These are phyloP conservation scores for Thereva nobilitata DNA, from an alignment of 2,888 invertebrate species.

Conservation along the genomic window DNA sequence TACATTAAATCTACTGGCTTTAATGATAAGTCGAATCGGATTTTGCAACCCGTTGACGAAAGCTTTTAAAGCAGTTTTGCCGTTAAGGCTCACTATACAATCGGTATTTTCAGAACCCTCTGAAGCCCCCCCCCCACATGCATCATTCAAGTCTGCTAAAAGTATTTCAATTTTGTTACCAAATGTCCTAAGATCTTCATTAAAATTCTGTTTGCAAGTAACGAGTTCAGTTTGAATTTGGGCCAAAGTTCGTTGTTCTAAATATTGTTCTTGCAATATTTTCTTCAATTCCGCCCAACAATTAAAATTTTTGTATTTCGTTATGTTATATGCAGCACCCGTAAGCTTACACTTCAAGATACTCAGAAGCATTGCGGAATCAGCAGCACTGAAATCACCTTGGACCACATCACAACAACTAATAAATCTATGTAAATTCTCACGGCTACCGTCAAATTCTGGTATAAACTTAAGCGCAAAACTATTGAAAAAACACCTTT, in stretches of 20 bases:
- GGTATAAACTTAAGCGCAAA: constrained; percentile 1
- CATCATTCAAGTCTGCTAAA: constrained; percentile 12
- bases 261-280: not conserved
- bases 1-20: constrained; percentile 19
- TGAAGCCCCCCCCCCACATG: not conserved
- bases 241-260: not conserved
- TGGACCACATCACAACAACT: not conserved
- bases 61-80: constrained; percentile 21
- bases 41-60: constrained; percentile 16
- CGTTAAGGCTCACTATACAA: constrained; percentile 3
- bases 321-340: not conserved
- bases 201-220: too few species aligned
- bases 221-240: constrained; percentile 2
- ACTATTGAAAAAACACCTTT: too few species aligned
- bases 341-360: not conserved
- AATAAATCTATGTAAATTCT: not conserved
- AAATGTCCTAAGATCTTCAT: not conserved
- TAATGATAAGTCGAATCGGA: constrained; percentile 21
- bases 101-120: constrained; percentile 13
- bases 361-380: not conserved
- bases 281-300: not conserved
- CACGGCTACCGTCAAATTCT: not conserved
- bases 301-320: not conserved
- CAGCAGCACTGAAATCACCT: not conserved
- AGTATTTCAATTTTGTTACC: constrained; percentile 7